Percentiles rank a stretch among this genome's conserved stretches.
These are phyloP conservation scores for Tetragonula clypearis DNA, from an alignment of 1,140 invertebrate genomes.

Conservation along the genomic window DNA sequence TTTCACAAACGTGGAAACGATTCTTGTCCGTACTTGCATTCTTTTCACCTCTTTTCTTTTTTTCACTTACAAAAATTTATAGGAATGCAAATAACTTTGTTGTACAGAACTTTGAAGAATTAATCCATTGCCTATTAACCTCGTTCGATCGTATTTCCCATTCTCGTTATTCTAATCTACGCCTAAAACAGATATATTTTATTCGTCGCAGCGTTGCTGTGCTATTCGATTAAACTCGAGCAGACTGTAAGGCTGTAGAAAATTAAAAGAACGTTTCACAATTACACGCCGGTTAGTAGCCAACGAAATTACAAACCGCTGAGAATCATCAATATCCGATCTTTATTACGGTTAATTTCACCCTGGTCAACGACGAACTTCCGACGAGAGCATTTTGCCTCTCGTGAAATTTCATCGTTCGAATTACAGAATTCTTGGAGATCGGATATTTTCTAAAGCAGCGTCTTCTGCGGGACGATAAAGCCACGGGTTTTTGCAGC, in stretches of 20 bases:
- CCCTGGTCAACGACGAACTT: background rate
- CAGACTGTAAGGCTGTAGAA: too few relatives aligned
- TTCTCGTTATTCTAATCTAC: too few relatives aligned
- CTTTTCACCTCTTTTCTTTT: too few relatives aligned
- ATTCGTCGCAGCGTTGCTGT: too few relatives aligned
- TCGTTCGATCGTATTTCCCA: too few relatives aligned
- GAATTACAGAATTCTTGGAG: background rate
- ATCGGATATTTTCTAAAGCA: background rate
- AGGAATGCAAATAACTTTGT: background rate
- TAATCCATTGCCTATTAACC: background rate
- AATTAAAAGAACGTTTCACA: background rate
- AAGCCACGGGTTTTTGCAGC: slow-evolving; percentile 6
- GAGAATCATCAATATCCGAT: background rate
- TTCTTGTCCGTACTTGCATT: too few relatives aligned
- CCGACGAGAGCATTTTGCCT: background rate
- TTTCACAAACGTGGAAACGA: background rate
- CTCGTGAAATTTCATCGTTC: background rate
- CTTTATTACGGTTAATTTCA: background rate
- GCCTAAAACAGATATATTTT: too few relatives aligned
- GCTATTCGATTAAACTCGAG: too few relatives aligned
- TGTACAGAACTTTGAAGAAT: background rate
- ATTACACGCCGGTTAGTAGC: background rate
- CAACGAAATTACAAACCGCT: background rate
- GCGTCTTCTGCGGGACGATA: background rate
- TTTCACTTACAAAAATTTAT: too few relatives aligned